Evolutionary conservation across 2,888 invertebrate genomes (phyloP).

Genomic region (Cinara cedri): DNA sequence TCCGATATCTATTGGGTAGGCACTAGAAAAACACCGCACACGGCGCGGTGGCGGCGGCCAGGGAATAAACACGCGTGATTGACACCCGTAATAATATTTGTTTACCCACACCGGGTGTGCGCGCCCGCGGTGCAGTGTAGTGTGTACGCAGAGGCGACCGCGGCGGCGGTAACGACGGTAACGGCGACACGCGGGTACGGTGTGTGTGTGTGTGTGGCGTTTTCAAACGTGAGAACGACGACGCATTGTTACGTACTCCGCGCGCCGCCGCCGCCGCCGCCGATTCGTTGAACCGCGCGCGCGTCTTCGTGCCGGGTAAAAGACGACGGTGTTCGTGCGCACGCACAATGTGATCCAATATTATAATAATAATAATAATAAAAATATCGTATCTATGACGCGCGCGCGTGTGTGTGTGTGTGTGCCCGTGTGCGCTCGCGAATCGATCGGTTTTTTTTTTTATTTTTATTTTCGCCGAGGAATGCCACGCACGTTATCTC

Average conservation of each 20-base stretch:
- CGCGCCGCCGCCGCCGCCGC: background rate
- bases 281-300: background rate
- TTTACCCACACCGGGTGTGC: background rate
- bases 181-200: background rate
- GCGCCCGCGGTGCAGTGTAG: background rate
- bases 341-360: background rate
- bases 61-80: slow-evolving; percentile 39
- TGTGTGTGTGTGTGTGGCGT: slow-evolving; percentile 1
- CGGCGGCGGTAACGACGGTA: background rate
- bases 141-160: background rate
- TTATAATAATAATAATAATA: too few species aligned
- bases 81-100: slow-evolving; percentile 50
- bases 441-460: too few species aligned
- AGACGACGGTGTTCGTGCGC: background rate
- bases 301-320: too few species aligned
- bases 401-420: too few species aligned
- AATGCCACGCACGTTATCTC: too few species aligned
- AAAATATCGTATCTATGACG: background rate
- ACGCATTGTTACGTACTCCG: background rate
- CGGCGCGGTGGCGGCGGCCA: background rate
- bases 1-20: background rate
- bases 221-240: slow-evolving; percentile 52
- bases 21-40: background rate
- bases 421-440: background rate
- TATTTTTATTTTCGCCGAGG: too few species aligned